A percentile compares a stretch with the other conserved stretches of the same genome.
Conservation (phyloP, 2,113 vertebrate species). For the Mesoclemmys tuberculata region DNA sequence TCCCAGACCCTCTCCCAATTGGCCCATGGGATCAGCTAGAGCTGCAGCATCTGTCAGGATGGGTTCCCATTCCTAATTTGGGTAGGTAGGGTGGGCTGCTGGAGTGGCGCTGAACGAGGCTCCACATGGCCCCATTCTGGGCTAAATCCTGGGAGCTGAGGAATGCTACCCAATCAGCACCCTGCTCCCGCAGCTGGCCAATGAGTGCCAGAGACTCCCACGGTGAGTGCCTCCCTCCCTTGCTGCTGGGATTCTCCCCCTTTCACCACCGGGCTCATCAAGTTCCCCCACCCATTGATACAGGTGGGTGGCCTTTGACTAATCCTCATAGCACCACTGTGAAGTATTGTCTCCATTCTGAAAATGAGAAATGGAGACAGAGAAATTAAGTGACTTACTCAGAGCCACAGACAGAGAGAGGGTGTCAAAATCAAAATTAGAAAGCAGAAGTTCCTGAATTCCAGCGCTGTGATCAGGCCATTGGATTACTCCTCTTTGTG, state of each 20-base stretch:
- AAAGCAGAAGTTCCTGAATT: slow-evolving; percentile 5
- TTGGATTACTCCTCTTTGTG: background rate
- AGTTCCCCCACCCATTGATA: background rate
- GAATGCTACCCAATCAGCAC: too few relatives aligned
- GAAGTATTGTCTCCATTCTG: background rate
- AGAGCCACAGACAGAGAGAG: background rate
- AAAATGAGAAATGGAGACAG: slow-evolving; percentile 6
- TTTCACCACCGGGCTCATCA: background rate
- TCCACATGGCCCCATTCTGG: background rate
- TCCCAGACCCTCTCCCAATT: background rate
- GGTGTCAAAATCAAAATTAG: slow-evolving; percentile 24
- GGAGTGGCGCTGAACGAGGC: background rate
- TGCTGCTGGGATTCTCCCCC: background rate
- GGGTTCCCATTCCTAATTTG: background rate
- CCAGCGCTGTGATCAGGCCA: background rate
- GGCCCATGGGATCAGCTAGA: background rate
- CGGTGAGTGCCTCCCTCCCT: background rate
- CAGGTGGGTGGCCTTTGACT: background rate
- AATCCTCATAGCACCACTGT: background rate
- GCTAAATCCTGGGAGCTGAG: background rate
- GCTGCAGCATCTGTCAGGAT: background rate
- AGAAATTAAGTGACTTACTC: background rate
- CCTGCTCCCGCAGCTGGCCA: background rate
- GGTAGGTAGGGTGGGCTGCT: background rate
- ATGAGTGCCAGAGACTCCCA: background rate